phyloP scores from a whole-genome alignment of 2,888 invertebrate species.

The Erebia epiphron region DNA sequence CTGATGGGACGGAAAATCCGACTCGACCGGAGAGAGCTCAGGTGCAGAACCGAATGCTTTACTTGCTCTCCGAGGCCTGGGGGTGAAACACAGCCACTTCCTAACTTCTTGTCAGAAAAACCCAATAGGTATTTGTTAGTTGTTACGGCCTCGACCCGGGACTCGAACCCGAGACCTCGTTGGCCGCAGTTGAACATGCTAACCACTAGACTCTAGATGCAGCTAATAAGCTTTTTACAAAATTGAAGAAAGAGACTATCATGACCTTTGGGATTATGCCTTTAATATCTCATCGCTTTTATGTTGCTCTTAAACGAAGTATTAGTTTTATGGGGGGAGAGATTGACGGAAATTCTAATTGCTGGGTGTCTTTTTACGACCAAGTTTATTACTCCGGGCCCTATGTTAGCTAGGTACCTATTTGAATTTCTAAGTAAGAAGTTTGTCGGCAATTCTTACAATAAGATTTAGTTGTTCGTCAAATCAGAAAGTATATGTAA shows the following conservation, averaged over 20 bases:
- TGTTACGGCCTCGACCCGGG: no score
- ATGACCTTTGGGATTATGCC: neutral
- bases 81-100: no score
- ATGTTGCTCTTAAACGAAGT: conserved; percentile 13
- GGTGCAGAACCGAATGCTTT: no score
- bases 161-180: no score
- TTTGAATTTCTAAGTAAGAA: neutral
- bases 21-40: no score
- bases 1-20: no score
- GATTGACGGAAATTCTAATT: conserved; percentile 23
- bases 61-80: no score
- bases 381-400: conserved; percentile 11
- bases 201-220: no score
- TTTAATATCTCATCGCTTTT: conserved; percentile 2
- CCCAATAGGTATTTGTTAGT: no score
- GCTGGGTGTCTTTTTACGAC: conserved; percentile 28
- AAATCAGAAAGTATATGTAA: neutral
- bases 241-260: neutral
- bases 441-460: neutral
- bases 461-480: conserved; percentile 12
- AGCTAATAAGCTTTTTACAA: neutral
- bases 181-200: no score
- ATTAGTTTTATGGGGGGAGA: conserved; percentile 20
- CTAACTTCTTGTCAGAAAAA: no score
- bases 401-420: neutral